Conservation (phyloP, 1,140 invertebrate genomes). For the Glossosoma conforme region DNA sequence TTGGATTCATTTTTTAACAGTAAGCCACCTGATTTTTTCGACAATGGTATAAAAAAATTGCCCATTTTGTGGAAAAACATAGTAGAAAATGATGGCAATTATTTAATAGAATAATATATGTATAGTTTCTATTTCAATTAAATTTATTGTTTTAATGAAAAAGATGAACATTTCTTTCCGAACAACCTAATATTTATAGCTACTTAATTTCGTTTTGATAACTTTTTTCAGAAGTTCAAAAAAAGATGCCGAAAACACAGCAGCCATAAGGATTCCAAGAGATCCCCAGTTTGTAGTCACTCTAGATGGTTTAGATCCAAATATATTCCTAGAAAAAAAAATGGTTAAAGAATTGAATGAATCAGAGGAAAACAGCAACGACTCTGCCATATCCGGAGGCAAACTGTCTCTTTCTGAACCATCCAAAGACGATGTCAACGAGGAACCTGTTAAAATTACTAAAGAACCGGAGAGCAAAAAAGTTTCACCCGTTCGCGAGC, state of each 20-base stretch:
- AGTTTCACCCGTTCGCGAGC: neutral
- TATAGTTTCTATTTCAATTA: no score
- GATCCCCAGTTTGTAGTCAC: conserved; percentile 60
- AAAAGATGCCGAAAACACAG: conserved; percentile 39
- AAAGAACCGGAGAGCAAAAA: conserved; percentile 38
- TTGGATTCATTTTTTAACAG: no score
- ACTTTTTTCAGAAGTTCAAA: conserved; percentile 41
- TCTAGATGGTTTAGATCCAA: conserved; percentile 54
- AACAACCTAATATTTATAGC: no score
- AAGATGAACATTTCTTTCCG: no score
- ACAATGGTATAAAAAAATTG: no score
- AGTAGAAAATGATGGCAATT: no score
- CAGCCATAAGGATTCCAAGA: conserved; percentile 36
- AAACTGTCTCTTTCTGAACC: conserved; percentile 33
- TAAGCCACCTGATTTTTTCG: no score
- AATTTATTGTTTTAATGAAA: no score
- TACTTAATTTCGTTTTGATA: no score
- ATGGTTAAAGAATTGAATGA: conserved; percentile 34
- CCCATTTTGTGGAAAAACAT: no score
- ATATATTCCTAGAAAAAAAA: conserved; percentile 48
- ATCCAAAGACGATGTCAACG: conserved; percentile 32
- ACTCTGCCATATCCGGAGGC: conserved; percentile 19
- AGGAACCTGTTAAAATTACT: conserved; percentile 32
- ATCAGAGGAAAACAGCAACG: conserved; percentile 33
- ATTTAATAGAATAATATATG: no score